A percentile compares a stretch with the other conserved stretches of the same genome.
phyloP scores from a whole-genome alignment of 2,797 vertebrate genomes.

The Eurystomus glaucurus region DNA sequence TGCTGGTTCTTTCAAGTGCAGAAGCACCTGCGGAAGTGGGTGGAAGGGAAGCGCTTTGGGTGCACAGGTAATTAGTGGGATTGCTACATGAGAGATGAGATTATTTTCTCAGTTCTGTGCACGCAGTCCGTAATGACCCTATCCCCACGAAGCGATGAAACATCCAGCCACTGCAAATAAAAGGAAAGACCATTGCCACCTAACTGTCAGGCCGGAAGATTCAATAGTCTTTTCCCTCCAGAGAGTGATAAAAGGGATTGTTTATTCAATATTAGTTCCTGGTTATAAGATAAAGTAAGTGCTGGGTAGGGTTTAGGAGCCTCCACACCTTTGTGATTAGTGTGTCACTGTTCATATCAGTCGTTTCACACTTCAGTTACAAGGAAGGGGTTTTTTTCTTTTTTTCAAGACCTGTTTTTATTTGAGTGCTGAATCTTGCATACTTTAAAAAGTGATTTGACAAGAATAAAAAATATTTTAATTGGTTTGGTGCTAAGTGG shows the following conservation, averaged over 20 bases:
- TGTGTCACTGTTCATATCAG: background rate
- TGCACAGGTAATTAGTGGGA: conserved; percentile 23
- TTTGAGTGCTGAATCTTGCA: background rate
- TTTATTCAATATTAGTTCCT: background rate
- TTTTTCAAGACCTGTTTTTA: background rate
- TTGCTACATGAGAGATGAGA: conserved; percentile 16
- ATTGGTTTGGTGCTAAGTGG: background rate
- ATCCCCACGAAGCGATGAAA: background rate
- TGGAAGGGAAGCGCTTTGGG: conserved; percentile 14
- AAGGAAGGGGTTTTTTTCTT: accelerated
- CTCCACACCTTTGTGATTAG: background rate
- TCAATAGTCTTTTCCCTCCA: background rate
- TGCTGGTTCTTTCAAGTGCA: background rate
- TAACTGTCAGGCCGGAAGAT: background rate
- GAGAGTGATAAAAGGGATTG: background rate
- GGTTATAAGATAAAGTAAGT: background rate
- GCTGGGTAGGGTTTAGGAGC: background rate
- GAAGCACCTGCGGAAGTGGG: conserved; percentile 48
- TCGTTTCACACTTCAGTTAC: background rate
- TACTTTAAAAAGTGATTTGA: background rate
- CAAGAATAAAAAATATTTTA: background rate
- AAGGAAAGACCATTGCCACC: background rate
- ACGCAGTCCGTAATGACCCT: background rate
- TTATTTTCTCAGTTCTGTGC: conserved; percentile 9
- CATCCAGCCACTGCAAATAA: background rate